Conservation (phyloP, 2,113 vertebrate genomes). For the Eptatretus burgeri region DNA sequence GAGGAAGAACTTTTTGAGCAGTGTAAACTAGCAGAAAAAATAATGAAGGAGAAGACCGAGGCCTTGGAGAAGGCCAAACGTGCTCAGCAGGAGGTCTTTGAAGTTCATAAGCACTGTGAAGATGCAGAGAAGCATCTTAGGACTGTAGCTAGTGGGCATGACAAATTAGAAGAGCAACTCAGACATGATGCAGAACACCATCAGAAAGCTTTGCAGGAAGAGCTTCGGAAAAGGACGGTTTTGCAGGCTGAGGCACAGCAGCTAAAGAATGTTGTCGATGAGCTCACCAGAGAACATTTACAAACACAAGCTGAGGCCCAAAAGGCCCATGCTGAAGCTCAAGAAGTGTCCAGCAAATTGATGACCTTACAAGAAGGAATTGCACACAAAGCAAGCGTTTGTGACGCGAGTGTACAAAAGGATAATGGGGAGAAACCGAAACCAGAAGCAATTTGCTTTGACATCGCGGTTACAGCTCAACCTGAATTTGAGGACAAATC, state of each 20-base stretch:
- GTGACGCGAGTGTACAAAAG: too few species aligned
- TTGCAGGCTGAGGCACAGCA: slow-evolving; percentile 2
- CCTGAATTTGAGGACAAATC: too few species aligned
- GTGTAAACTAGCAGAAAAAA: not conserved
- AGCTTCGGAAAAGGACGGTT: not conserved
- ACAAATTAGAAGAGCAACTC: not conserved
- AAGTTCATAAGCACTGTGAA: not conserved
- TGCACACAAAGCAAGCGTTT: too few species aligned
- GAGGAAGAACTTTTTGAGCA: not conserved
- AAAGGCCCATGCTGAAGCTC: not conserved
- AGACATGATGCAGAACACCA: not conserved
- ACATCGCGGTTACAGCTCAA: too few species aligned
- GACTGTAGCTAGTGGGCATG: not conserved
- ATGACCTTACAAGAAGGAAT: too few species aligned
- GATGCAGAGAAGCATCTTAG: not conserved
- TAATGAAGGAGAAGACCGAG: slow-evolving; percentile 1
- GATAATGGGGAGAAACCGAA: too few species aligned
- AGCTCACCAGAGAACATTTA: not conserved
- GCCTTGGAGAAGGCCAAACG: not conserved
- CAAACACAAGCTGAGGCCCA: not conserved
- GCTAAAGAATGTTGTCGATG: slow-evolving; percentile 1
- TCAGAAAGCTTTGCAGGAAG: not conserved
- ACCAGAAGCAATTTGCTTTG: too few species aligned
- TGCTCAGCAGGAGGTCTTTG: not conserved
- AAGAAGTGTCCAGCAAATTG: too few species aligned